These are phyloP conservation scores for Baryphthengus martii DNA, from an alignment of 2,113 vertebrate species.

Conservation along the genomic window DNA sequence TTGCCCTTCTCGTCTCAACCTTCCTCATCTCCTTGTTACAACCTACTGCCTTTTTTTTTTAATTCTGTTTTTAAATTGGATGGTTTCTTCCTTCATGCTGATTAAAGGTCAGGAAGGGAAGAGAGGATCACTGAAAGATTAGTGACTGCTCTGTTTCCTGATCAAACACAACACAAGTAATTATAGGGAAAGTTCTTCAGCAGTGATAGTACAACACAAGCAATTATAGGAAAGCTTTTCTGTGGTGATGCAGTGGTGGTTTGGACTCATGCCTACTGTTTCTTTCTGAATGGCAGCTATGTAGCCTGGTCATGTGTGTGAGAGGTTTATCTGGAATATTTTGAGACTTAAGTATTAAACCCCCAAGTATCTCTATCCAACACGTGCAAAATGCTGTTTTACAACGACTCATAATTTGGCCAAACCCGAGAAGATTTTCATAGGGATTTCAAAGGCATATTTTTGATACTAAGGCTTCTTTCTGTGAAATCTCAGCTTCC, in stretches of 20 bases:
- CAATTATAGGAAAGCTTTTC: background rate
- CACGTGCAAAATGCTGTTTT: background rate
- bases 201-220: background rate
- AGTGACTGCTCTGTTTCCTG: background rate
- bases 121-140: conserved; percentile 3
- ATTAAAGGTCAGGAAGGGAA: conserved; percentile 9
- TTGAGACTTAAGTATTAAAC: background rate
- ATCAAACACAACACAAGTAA: background rate
- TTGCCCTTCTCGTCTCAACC: background rate
- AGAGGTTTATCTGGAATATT: conserved; percentile 1
- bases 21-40: background rate
- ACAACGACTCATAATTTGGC: background rate
- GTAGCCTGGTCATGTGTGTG: background rate
- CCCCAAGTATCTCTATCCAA: background rate
- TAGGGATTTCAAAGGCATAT: background rate
- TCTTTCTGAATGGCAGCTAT: background rate
- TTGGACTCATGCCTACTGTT: background rate
- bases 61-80: background rate
- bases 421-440: background rate
- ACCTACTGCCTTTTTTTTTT: background rate
- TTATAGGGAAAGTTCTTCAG: background rate
- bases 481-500: background rate
- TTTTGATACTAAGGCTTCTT: background rate
- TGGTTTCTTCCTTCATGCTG: background rate
- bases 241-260: background rate